Percentiles rank a stretch among this genome's conserved stretches.
These are phyloP conservation scores for Campaea margaritaria DNA, from an alignment of 2,888 invertebrate genomes.

Conservation along the genomic window DNA sequence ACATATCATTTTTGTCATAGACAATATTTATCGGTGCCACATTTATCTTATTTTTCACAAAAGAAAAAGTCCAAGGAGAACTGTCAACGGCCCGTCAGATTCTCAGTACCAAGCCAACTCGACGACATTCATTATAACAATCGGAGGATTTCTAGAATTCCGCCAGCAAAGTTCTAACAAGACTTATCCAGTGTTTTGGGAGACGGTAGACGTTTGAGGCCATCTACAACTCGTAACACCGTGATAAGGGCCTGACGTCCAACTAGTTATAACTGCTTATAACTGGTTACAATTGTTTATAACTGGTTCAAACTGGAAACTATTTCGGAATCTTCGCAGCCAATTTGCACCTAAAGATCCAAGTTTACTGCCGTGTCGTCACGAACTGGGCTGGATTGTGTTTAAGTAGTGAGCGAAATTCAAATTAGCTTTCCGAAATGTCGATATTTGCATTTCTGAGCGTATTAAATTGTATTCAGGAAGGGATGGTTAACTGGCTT, in stretches of 20 bases:
- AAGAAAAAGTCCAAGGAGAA: neutral
- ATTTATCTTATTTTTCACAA: neutral
- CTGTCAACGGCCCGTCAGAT: constrained; percentile 1
- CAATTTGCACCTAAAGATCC: constrained; percentile 17
- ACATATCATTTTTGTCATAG: too few species aligned
- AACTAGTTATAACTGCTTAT: constrained; percentile 5
- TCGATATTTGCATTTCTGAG: neutral
- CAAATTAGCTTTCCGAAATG: constrained; percentile 3
- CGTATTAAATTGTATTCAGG: too few species aligned
- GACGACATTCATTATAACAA: constrained; percentile 1
- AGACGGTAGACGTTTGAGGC: neutral
- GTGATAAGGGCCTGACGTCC: constrained; percentile 7
- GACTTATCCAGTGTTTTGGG: constrained; percentile 3
- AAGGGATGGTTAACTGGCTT: too few species aligned
- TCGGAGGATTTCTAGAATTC: neutral
- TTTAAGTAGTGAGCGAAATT: constrained; percentile 7
- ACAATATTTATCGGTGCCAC: too few species aligned
- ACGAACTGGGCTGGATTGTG: constrained; percentile 3
- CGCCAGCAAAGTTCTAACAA: constrained; percentile 2
- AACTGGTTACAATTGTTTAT: constrained; percentile 6
- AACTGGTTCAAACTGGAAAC: neutral
- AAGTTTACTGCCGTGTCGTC: constrained; percentile 11
- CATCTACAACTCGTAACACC: constrained; percentile 7
- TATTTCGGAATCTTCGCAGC: constrained; percentile 9
- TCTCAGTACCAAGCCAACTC: neutral